Conservation (phyloP, 2,113 vertebrate genomes). For the Salvelinus namaycush region DNA sequence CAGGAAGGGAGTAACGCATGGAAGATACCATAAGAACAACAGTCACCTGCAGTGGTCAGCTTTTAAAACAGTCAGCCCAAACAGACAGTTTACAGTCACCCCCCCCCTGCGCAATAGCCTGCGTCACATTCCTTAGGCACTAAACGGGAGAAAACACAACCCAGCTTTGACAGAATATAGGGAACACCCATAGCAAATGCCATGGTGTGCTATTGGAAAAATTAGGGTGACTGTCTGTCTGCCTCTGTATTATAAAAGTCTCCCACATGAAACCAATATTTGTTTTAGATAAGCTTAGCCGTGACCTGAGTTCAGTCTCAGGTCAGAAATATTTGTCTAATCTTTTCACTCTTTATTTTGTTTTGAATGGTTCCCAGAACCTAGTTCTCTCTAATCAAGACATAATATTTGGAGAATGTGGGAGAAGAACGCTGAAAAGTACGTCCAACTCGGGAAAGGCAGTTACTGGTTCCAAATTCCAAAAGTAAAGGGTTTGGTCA, state of each 20-base stretch:
- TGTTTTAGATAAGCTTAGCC: neutral
- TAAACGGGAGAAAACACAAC: no score
- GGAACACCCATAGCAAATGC: no score
- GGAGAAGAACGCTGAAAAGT: slow-evolving; percentile 1
- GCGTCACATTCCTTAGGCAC: no score
- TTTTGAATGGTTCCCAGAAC: slow-evolving; percentile 12
- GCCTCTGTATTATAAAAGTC: neutral
- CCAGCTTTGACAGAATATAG: no score
- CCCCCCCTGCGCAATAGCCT: no score
- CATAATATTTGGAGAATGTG: neutral
- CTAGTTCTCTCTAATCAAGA: neutral
- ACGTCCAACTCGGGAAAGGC: neutral
- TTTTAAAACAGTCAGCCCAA: neutral
- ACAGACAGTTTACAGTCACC: neutral
- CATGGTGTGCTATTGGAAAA: no score
- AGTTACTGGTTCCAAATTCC: neutral
- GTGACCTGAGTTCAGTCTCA: neutral
- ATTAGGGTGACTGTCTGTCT: no score
- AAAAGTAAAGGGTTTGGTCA: neutral
- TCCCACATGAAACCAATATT: slow-evolving; percentile 11
- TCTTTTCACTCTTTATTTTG: slow-evolving; percentile 18
- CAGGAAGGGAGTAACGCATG: neutral
- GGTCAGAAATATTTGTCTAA: slow-evolving; percentile 10
- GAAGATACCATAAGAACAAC: neutral
- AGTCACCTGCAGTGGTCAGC: neutral